These are phyloP conservation scores for Paratilapia polleni DNA, from an alignment of 2,113 vertebrate species.

Conservation along the genomic window DNA sequence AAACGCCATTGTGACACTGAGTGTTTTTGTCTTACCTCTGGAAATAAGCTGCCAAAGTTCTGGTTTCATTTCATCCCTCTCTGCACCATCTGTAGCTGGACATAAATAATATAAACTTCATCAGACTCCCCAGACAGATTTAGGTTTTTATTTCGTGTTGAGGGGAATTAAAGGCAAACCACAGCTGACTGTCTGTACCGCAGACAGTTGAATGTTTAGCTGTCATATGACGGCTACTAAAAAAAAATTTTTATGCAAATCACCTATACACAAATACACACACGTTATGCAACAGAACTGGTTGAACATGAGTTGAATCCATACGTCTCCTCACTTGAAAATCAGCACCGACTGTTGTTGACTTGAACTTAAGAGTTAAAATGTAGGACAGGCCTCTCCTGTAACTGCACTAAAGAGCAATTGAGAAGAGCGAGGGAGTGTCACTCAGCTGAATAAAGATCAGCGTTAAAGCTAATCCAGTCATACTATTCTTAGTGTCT, in stretches of 20 bases:
- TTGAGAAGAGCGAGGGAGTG: conserved; percentile 27
- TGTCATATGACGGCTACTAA: neutral
- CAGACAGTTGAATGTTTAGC: neutral
- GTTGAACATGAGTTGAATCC: conserved; percentile 5
- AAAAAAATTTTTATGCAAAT: too few species aligned
- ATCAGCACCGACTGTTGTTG: neutral
- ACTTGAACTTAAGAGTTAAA: conserved; percentile 12
- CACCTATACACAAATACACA: too few species aligned
- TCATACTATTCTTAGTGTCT: conserved; percentile 70
- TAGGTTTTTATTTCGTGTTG: neutral
- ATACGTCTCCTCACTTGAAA: neutral
- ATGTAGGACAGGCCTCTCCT: conserved; percentile 44
- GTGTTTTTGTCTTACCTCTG: neutral
- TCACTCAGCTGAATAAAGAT: conserved; percentile 55
- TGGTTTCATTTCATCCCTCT: neutral
- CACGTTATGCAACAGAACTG: neutral
- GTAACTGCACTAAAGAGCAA: conserved; percentile 35
- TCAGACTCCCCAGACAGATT: neutral
- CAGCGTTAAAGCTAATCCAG: conserved; percentile 65
- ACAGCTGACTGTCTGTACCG: neutral
- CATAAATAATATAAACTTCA: conserved; percentile 5
- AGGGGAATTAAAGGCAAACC: neutral
- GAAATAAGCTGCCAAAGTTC: neutral
- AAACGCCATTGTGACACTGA: neutral
- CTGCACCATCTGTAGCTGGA: neutral